Evolutionary conservation across 2,113 vertebrate species (phyloP), one percentile per base, ranked within the genome.

Genomic region (Megaptera novaeangliae): DNA sequence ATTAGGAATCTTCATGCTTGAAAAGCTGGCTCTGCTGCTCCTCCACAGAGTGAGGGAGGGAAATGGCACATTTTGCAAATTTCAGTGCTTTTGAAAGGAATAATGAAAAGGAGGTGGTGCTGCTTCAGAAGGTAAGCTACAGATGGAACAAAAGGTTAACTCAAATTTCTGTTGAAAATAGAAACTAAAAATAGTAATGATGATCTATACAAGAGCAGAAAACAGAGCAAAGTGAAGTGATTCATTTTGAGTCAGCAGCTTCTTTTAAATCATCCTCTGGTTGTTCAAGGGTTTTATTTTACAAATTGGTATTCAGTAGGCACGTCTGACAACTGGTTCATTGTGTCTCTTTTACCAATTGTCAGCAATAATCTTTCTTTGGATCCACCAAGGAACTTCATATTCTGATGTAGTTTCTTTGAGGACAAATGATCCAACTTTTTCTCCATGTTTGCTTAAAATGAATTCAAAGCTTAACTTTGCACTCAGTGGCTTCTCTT

Each of bases 111-210:
- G 95, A 97, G 97, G 97, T 85, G 96, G 95, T 90, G 93, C 91
- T 71, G 93, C 75, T 91, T 97, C 80, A 95, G 93, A 95, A 97
- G 95, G 96, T 90, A 6, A 94, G 93, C 89, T 96, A 92, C 95
- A 97, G 93, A 93, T 96, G 97, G 96, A 97, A 98, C 97, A 98
- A 97, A 98, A 98, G 97, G 97, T 96, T 98, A 97, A 97, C 94
- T 98, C 83, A 89, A 93, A 94, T 95, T 98, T 96, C 89, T 94
- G 83, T 83, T 97, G 95, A 90, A 98, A 98, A 97, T 95, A 97
- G 97, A 90, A 97, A 97, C 86, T 96, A 97, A 97, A 98, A 97
- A 97, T 97, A 98, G 94, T 97, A 92, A 98, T 96, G 95, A 97
- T 88, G 88, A 97, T 91, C 94, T 86, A 63, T 95, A 94, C 63